These are phyloP conservation scores for Enteromius mattozi DNA, from an alignment of 2,797 vertebrate species.

Conservation along the genomic window DNA sequence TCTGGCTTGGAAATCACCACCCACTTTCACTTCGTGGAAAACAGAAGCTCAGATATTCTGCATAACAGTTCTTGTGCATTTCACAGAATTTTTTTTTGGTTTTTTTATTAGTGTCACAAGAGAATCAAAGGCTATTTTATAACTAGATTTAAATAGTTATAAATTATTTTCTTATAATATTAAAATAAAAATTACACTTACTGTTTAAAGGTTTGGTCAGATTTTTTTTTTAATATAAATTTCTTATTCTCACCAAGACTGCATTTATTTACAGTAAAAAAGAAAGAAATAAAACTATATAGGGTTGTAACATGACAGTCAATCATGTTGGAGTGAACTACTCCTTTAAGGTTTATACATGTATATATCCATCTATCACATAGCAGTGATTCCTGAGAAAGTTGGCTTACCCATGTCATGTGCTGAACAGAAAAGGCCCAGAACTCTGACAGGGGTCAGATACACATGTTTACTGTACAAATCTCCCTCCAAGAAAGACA, in stretches of 20 bases:
- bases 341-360: not conserved
- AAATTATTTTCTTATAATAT: not conserved
- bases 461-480: conserved; percentile 63
- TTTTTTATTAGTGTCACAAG: too few species aligned
- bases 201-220: not conserved
- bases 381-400: conserved; percentile 1
- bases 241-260: not conserved
- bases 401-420: conserved; percentile 74
- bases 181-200: not conserved
- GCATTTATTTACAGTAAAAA: not conserved
- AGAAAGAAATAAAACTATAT: not conserved
- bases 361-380: not conserved
- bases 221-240: not conserved
- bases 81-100: too few species aligned
- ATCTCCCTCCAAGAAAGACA: conserved; percentile 82
- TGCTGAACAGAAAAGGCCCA: conserved; percentile 84
- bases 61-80: not conserved
- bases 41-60: not conserved
- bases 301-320: not conserved
- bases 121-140: not conserved
- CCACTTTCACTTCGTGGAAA: not conserved
- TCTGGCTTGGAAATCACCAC: too few species aligned
- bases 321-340: not conserved
- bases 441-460: conserved; percentile 67
- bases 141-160: not conserved